These are phyloP conservation scores for Anguilla anguilla DNA, from an alignment of 2,797 vertebrate genomes.

Conservation along the genomic window DNA sequence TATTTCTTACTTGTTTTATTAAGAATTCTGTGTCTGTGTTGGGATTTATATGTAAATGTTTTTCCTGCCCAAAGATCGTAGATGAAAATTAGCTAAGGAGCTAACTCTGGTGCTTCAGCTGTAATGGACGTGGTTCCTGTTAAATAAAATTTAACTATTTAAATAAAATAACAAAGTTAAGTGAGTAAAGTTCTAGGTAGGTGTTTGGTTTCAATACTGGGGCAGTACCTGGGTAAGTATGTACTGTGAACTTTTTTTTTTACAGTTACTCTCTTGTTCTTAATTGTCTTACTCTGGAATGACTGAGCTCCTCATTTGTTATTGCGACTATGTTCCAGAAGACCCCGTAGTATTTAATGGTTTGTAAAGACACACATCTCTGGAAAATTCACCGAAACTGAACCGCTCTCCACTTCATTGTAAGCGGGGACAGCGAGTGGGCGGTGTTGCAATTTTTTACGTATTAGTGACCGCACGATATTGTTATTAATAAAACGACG, in stretches of 20 bases:
- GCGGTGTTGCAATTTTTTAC: constrained; percentile 18
- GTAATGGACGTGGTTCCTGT: too few species aligned
- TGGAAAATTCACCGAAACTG: constrained; percentile 39
- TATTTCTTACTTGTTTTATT: too few species aligned
- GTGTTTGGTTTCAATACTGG: not conserved
- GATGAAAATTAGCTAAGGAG: too few species aligned
- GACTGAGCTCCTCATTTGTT: not conserved
- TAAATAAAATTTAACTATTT: too few species aligned
- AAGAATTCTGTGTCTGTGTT: too few species aligned
- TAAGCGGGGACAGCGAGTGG: constrained; percentile 37
- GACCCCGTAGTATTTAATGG: constrained; percentile 31
- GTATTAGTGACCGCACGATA: constrained; percentile 31
- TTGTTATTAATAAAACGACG: constrained; percentile 49
- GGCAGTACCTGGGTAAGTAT: not conserved
- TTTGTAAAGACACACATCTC: not conserved
- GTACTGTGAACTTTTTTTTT: not conserved
- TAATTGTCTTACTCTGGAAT: not conserved
- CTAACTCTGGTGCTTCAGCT: too few species aligned
- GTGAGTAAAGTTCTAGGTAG: not conserved
- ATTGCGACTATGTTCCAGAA: not conserved
- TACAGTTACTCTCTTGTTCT: not conserved
- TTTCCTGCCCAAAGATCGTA: too few species aligned
- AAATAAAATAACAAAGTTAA: too few species aligned
- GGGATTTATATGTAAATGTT: too few species aligned
- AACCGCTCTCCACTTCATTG: constrained; percentile 61